Evolutionary conservation across 2,888 invertebrate species (phyloP), one percentile per base, ranked within the genome.

Genomic region (Cheilosia pagana): DNA sequence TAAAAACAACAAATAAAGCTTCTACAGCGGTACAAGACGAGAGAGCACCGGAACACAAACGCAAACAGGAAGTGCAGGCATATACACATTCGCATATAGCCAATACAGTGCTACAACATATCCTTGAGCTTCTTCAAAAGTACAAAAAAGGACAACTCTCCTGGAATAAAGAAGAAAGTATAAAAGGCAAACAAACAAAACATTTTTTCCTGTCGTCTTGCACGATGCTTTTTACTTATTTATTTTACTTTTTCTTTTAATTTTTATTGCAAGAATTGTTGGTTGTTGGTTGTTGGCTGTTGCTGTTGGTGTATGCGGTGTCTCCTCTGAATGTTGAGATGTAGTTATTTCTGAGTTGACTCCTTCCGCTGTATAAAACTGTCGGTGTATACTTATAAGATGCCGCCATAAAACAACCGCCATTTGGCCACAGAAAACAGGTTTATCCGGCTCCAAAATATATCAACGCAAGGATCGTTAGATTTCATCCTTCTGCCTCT

Each of bases 41-140:
- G 52, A 16, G 59, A 65, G 63, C 48, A 82, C 82, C 77, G 82
- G 82, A 68, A 82, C 65, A 68, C 31, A 41, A 78, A 82, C 23
- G 76, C 82, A 77, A 77, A 62, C 82, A 82, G 82, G 82, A 82
- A 82, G 77, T 77, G 76, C 76, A 81, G 48, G 62, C 67, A 81
- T 68, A 74, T 68, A 75, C 45, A 74, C 48, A 71, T 55, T 68
- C 53, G 63, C 48, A 71, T 48, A 68, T 48, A 68, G 68, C 55
- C 62, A 71, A 65, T 65, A 76, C 48, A 65, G 70, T 63, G 31
- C 45, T 68, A 48, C 39, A 72, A 65, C 72, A 74, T 45, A 62
- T 62, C 50, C 62, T 72, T 62, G 53, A 52, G 71, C 53, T 77
- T 65, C 57, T 70, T 57, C 53, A 39, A 21, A 65, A 57, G 25